Conservation (phyloP, 2,888 invertebrate genomes). For the Smittia aterrima region DNA sequence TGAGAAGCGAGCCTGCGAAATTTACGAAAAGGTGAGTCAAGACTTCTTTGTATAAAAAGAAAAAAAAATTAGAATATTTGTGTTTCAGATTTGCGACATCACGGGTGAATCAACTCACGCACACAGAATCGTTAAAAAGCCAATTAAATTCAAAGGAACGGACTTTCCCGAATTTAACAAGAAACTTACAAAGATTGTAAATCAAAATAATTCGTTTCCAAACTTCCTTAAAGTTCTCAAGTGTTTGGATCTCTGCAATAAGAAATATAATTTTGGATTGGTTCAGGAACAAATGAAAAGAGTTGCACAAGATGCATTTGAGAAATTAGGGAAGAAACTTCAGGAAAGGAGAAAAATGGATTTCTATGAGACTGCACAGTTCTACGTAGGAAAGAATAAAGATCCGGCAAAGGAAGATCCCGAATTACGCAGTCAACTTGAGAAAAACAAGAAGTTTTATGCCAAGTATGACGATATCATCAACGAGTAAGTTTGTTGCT, state of each 20-base stretch:
- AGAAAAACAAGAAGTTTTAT: slow-evolving; percentile 58
- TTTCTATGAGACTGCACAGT: slow-evolving; percentile 61
- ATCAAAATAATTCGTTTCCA: slow-evolving; percentile 54
- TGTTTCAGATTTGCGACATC: slow-evolving; percentile 60
- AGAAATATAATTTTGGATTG: slow-evolving; percentile 48
- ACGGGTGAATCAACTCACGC: slow-evolving; percentile 57
- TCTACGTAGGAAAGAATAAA: slow-evolving; percentile 55
- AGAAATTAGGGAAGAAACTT: slow-evolving; percentile 63
- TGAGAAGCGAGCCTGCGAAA: slow-evolving; percentile 53
- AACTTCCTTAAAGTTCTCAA: slow-evolving; percentile 58
- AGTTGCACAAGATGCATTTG: slow-evolving; percentile 63
- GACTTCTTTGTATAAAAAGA: too few relatives aligned
- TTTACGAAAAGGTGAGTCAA: slow-evolving; percentile 43
- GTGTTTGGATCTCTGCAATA: slow-evolving; percentile 52
- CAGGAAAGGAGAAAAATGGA: slow-evolving; percentile 65
- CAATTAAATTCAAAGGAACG: slow-evolving; percentile 51
- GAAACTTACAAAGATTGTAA: slow-evolving; percentile 51
- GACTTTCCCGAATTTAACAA: slow-evolving; percentile 51
- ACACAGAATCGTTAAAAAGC: slow-evolving; percentile 50
- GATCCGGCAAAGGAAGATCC: slow-evolving; percentile 63
- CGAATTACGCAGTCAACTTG: slow-evolving; percentile 58
- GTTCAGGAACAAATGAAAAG: slow-evolving; percentile 51
- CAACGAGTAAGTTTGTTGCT: slow-evolving; percentile 59
- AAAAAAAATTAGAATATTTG: slow-evolving; percentile 23
- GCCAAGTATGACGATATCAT: slow-evolving; percentile 58